A percentile compares a stretch with the other conserved stretches of the same genome.
These are phyloP conservation scores for Pseudobourletiella spinata DNA, from an alignment of 1,140 invertebrate genomes.

Conservation along the genomic window DNA sequence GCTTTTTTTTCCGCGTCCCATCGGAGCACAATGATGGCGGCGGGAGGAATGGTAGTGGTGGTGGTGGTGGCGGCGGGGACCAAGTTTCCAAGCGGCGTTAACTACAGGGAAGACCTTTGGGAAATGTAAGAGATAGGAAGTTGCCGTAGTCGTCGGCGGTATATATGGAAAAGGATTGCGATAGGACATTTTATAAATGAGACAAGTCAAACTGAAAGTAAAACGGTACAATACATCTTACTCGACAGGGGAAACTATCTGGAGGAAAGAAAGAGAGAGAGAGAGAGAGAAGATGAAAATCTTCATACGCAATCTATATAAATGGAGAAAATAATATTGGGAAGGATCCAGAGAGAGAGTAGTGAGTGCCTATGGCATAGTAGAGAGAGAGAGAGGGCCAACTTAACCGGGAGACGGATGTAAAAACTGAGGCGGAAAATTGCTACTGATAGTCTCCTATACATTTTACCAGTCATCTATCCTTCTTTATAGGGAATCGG, in stretches of 20 bases:
- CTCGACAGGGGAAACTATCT: conserved; percentile 3
- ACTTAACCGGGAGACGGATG: not conserved
- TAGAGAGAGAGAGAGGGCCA: not conserved
- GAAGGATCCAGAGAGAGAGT: not conserved
- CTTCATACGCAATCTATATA: not conserved
- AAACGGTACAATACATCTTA: not conserved
- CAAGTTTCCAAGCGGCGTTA: no score
- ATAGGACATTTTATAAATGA: no score
- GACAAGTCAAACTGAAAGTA: not conserved
- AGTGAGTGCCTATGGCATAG: not conserved
- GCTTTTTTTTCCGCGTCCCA: not conserved
- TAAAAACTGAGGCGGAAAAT: conserved; percentile 10
- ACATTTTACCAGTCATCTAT: no score
- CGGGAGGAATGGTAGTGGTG: not conserved
- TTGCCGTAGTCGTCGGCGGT: no score
- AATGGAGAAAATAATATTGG: not conserved
- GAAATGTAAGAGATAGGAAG: no score
- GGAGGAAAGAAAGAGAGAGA: no score
- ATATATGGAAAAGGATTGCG: no score
- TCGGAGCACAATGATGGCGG: not conserved
- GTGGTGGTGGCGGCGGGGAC: not conserved
- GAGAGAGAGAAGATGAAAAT: conserved; percentile 6
- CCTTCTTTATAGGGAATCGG: not conserved
- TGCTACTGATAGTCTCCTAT: conserved; percentile 5
- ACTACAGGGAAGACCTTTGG: not conserved